These are phyloP conservation scores for Ranitomeya imitator DNA, from an alignment of 2,113 vertebrate species.

Conservation along the genomic window DNA sequence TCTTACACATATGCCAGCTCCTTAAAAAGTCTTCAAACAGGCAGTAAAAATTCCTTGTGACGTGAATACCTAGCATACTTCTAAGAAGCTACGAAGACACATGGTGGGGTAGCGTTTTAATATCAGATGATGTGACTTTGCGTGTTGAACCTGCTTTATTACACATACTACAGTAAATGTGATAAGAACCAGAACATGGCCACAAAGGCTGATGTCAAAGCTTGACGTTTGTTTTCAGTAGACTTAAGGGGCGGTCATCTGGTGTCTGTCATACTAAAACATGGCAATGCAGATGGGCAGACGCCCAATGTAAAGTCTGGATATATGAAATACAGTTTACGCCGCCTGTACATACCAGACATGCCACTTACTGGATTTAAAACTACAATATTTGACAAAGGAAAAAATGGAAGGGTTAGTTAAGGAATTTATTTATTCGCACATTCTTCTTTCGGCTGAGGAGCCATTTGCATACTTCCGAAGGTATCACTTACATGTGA, in stretches of 20 bases:
- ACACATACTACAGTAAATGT: not conserved
- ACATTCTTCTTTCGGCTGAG: not conserved
- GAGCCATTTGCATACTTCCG: not conserved
- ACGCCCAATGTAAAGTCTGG: constrained; percentile 37
- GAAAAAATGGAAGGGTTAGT: not conserved
- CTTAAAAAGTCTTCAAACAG: not conserved
- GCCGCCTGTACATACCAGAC: constrained; percentile 1
- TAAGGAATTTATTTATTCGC: not conserved
- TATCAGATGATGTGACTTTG: not conserved
- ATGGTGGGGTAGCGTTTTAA: not conserved
- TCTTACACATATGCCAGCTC: not conserved
- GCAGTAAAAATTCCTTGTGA: not conserved
- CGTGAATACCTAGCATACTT: not conserved
- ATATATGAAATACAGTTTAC: constrained; percentile 13
- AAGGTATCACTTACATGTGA: too few relatives aligned
- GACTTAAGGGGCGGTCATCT: constrained; percentile 60
- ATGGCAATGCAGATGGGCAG: constrained; percentile 32
- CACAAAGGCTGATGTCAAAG: constrained; percentile 36
- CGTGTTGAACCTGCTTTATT: not conserved
- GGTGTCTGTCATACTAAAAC: constrained; percentile 60
- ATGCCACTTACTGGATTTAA: not conserved
- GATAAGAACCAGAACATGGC: constrained; percentile 21
- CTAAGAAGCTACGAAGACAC: too few relatives aligned
- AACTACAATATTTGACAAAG: constrained; percentile 13
- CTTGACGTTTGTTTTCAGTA: constrained; percentile 58